Evolutionary conservation across 1,140 invertebrate genomes (phyloP), one percentile per base, ranked within the genome.

Genomic region (Reticulitermes speratus): DNA sequence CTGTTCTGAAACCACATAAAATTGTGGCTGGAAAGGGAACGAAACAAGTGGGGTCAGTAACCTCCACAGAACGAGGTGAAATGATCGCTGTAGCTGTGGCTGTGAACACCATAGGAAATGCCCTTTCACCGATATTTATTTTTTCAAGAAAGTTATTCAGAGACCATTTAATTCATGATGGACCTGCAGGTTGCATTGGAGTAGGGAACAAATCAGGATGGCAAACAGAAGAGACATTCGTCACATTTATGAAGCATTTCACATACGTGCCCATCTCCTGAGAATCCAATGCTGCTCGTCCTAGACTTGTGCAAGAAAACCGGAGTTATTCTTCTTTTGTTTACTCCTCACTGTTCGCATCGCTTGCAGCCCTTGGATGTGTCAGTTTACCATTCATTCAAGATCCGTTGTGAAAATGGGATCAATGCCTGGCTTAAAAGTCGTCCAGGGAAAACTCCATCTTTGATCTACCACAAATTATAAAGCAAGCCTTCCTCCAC

Each of bases 21-120:
- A 81, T 88, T 45, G 23, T 89, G 23, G 87, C 88, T 65, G 59
- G 14, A 44, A 90, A 89, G 88, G 90, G 91, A n/a, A 86, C 69
- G 12, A 92, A 91, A 88, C 91, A 93, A 90, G 89, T 93, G 32
- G 90, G 91, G n/a, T 44, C 86, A 55, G 87, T 91, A 9, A 91
- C 90, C 5, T 91, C 90, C 32, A 89, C 86, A 14, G 91, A 93
- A 89, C 86, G 91, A 87, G 91, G 91, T 30, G 88, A 85, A 11
- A 87, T 92, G 25, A 91, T 92, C 0, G 93, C 92, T 82, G 81
- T 92, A 45, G 84, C 38, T 44, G 23, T 87, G 69, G 89, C 89
- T 69, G 89, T 91, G 12, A 91, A 88, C 89, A 92, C 91, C 44
- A 38, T 86, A 85, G 91, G 91, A 14, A 90, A 90, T 82, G 82